phyloP scores from a whole-genome alignment of 2,888 invertebrate species.

The Spodoptera littoralis region DNA sequence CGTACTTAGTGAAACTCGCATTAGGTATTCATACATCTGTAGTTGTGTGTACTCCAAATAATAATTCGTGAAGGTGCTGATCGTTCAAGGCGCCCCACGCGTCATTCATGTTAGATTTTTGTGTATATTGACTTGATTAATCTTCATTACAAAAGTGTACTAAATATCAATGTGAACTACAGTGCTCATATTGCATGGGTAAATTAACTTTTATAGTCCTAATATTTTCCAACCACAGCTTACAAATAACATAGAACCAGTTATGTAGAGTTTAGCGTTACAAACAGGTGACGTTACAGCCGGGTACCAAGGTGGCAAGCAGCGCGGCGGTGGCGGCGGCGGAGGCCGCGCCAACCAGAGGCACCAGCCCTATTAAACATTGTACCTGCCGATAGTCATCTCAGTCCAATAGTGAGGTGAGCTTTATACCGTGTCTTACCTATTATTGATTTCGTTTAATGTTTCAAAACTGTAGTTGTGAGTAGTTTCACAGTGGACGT shows the following conservation, averaged over 20 bases:
- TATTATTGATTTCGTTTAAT: too few relatives aligned
- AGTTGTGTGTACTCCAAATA: conserved; percentile 3
- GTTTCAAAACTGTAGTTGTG: not conserved
- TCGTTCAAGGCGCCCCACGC: conserved; percentile 50
- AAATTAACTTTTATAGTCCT: conserved; percentile 21
- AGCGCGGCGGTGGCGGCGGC: conserved; percentile 93
- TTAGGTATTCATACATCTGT: too few relatives aligned
- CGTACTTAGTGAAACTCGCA: too few relatives aligned
- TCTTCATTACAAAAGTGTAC: too few relatives aligned
- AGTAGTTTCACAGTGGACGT: conserved; percentile 9
- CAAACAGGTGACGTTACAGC: conserved; percentile 76
- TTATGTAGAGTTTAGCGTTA: conserved; percentile 52
- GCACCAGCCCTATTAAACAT: conserved; percentile 95
- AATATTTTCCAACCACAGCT: conserved; percentile 42
- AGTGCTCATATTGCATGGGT: conserved; percentile 39
- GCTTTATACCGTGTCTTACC: conserved; percentile 22
- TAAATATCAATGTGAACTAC: not conserved
- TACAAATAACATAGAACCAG: conserved; percentile 39
- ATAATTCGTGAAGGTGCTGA: conserved; percentile 46
- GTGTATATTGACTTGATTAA: conserved; percentile 38
- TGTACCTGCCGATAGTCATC: conserved; percentile 85
- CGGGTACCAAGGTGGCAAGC: conserved; percentile 95
- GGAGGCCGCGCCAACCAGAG: conserved; percentile 94
- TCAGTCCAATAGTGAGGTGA: conserved; percentile 87
- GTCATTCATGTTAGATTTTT: conserved; percentile 46